These are phyloP conservation scores for Pammene fasciana DNA, from an alignment of 2,888 invertebrate genomes.

Conservation along the genomic window DNA sequence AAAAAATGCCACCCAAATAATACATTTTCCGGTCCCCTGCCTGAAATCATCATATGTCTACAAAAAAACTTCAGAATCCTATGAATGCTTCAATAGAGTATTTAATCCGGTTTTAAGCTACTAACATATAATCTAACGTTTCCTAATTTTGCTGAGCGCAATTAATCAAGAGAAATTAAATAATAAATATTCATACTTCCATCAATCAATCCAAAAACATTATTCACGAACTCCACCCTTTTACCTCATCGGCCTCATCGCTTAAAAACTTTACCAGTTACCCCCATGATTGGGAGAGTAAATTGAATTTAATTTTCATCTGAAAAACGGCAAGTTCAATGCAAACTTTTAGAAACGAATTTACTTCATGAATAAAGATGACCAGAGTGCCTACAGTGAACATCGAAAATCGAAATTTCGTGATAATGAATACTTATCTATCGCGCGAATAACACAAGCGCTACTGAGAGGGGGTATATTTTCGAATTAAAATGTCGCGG, in stretches of 20 bases:
- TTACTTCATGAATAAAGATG: slow-evolving; percentile 38
- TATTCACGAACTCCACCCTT: background rate
- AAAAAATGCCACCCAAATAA: too few relatives aligned
- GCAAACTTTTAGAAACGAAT: slow-evolving; percentile 30
- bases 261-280: slow-evolving; percentile 30
- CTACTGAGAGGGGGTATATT: background rate
- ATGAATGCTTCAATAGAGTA: too few relatives aligned
- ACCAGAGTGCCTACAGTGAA: background rate
- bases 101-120: too few relatives aligned
- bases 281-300: slow-evolving; percentile 11
- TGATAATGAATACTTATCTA: background rate
- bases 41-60: too few relatives aligned
- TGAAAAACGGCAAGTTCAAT: slow-evolving; percentile 19
- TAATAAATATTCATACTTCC: background rate
- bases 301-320: slow-evolving; percentile 35
- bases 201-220: background rate
- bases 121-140: too few relatives aligned
- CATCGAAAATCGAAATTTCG: background rate
- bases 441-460: background rate
- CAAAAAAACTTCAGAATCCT: too few relatives aligned
- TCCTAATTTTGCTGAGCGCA: too few relatives aligned
- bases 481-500: too few relatives aligned
- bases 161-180: too few relatives aligned
- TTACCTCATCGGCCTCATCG: slow-evolving; percentile 7
- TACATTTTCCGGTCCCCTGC: too few relatives aligned